Percentiles rank a stretch among this genome's conserved stretches.
Conservation (phyloP, 1,140 invertebrate species). For the Orussus abietinus region DNA sequence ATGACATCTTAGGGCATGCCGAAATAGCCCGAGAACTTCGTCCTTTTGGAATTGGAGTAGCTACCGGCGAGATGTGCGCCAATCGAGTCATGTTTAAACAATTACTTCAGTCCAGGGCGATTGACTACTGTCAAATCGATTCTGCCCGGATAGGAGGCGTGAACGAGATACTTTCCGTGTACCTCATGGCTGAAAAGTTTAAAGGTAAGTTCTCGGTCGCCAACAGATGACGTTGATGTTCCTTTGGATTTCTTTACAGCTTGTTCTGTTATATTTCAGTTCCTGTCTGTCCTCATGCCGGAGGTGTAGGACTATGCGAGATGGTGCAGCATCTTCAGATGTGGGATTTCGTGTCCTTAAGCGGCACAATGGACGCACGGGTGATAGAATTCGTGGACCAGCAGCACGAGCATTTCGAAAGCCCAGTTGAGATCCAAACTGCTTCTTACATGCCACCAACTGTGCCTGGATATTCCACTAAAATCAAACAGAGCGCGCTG, state of each 20-base stretch:
- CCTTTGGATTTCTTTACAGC: too few species aligned
- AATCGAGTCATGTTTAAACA: slow-evolving; percentile 93
- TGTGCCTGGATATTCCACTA: slow-evolving; percentile 73
- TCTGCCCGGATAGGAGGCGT: slow-evolving; percentile 81
- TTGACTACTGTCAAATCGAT: slow-evolving; percentile 90
- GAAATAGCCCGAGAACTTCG: slow-evolving; percentile 63
- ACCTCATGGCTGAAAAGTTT: slow-evolving; percentile 80
- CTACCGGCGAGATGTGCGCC: slow-evolving; percentile 88
- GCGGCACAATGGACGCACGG: slow-evolving; percentile 65
- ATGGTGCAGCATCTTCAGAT: slow-evolving; percentile 89
- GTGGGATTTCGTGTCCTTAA: slow-evolving; percentile 79
- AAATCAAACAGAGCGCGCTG: slow-evolving; percentile 67
- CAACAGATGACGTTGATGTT: too few species aligned
- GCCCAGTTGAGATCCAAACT: slow-evolving; percentile 66
- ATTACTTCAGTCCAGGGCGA: slow-evolving; percentile 72
- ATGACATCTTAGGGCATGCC: slow-evolving; percentile 83
- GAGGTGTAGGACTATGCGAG: slow-evolving; percentile 88
- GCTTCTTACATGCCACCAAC: slow-evolving; percentile 71
- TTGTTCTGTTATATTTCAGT: slow-evolving; percentile 57
- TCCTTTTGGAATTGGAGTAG: slow-evolving; percentile 75
- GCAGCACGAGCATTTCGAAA: slow-evolving; percentile 80
- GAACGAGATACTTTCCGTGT: slow-evolving; percentile 84
- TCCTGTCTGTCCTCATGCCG: slow-evolving; percentile 89
- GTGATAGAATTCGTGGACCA: slow-evolving; percentile 86
- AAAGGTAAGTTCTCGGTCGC: slow-evolving; percentile 60